phyloP scores from a whole-genome alignment of 2,113 vertebrate genomes.

The Pogona vitticeps region DNA sequence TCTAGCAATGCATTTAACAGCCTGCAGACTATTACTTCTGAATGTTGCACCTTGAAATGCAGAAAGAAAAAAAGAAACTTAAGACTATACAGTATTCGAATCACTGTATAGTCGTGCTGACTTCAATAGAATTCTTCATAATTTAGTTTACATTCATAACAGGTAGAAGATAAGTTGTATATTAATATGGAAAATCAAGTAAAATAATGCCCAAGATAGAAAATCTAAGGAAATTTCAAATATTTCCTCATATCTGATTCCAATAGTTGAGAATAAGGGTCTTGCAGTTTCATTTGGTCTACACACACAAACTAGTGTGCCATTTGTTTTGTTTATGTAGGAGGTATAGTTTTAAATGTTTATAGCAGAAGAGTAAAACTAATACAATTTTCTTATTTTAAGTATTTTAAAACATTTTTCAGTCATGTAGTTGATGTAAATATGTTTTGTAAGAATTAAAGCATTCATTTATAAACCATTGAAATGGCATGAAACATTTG shows the following conservation, averaged over 20 bases:
- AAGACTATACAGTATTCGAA: neutral
- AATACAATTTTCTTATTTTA: constrained; percentile 25
- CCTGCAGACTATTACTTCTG: constrained; percentile 20
- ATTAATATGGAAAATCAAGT: neutral
- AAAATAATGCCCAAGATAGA: neutral
- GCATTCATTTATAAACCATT: neutral
- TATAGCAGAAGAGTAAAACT: constrained; percentile 39
- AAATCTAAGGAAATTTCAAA: constrained; percentile 4
- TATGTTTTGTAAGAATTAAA: constrained; percentile 32
- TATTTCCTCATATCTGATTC: constrained; percentile 19
- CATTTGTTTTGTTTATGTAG: no score
- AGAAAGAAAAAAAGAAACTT: fast-evolving
- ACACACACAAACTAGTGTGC: no score
- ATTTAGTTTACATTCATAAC: neutral
- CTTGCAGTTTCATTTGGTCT: no score
- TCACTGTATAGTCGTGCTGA: neutral
- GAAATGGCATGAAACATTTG: neutral
- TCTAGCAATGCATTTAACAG: neutral
- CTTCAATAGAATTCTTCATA: fast-evolving
- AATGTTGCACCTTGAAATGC: neutral
- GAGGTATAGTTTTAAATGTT: constrained; percentile 36
- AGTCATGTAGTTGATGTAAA: constrained; percentile 14
- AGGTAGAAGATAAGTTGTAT: neutral
- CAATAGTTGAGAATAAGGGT: neutral
- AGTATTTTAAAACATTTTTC: neutral